Conservation (phyloP, 2,797 vertebrate species). For the Vireo griseus region DNA sequence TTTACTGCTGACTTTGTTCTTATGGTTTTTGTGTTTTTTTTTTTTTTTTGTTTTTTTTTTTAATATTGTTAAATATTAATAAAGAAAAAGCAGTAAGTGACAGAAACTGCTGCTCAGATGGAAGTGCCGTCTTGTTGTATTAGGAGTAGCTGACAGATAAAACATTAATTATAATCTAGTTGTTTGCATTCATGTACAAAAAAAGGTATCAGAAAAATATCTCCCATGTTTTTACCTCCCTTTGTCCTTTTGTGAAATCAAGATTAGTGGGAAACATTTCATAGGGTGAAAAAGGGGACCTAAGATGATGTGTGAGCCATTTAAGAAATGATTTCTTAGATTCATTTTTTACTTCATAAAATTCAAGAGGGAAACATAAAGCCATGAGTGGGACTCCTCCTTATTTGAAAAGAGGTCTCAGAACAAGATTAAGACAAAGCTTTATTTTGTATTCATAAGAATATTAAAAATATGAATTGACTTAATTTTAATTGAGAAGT, state of each 20-base stretch:
- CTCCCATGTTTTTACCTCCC: background rate
- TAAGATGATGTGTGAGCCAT: background rate
- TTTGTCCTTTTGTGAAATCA: background rate
- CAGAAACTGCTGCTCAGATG: background rate
- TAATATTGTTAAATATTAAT: background rate
- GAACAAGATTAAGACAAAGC: background rate
- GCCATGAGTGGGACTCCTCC: background rate
- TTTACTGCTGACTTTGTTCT: constrained; percentile 29
- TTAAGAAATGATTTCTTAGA: background rate
- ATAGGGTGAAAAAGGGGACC: background rate
- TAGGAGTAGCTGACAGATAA: background rate
- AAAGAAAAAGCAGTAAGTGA: background rate
- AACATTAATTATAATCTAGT: background rate
- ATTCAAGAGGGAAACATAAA: background rate
- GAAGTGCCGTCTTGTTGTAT: background rate
- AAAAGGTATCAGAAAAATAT: background rate
- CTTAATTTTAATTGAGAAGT: background rate
- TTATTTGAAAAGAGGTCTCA: background rate
- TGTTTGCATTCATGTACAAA: background rate
- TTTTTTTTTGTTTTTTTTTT: background rate
- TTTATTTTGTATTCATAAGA: background rate
- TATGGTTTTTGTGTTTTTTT: background rate
- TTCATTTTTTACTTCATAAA: background rate
- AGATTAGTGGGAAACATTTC: background rate
- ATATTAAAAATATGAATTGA: no score